Conservation (phyloP, 2,888 invertebrate species). For the Dioctria rufipes region DNA sequence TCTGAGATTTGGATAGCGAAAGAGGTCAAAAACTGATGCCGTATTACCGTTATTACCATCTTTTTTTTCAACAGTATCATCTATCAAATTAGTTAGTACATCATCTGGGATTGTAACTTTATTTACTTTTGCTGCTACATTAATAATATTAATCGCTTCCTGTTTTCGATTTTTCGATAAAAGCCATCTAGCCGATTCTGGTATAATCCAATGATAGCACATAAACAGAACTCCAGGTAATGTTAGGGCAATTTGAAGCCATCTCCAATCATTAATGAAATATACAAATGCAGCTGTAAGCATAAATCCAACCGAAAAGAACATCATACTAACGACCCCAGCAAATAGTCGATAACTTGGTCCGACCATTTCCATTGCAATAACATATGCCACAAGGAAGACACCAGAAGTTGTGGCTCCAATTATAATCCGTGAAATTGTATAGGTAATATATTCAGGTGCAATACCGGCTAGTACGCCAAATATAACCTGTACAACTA, state of each 20-base stretch:
- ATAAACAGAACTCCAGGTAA: conserved; percentile 79
- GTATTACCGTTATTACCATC: conserved; percentile 63
- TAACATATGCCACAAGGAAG: conserved; percentile 84
- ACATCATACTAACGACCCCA: conserved; percentile 82
- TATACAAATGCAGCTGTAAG: conserved; percentile 79
- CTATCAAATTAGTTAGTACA: conserved; percentile 73
- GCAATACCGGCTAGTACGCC: conserved; percentile 79
- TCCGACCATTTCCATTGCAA: conserved; percentile 84
- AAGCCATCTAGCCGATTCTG: conserved; percentile 83
- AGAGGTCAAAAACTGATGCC: conserved; percentile 75
- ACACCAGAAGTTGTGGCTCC: conserved; percentile 84
- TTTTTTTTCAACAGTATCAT: conserved; percentile 63
- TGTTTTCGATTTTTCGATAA: conserved; percentile 76
- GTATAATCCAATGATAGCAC: conserved; percentile 82
- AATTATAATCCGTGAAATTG: conserved; percentile 77
- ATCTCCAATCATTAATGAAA: conserved; percentile 79
- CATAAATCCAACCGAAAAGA: conserved; percentile 82
- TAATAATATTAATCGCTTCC: conserved; percentile 77
- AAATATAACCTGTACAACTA: conserved; percentile 79
- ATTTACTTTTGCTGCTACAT: conserved; percentile 78
- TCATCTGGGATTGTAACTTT: conserved; percentile 75
- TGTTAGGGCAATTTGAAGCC: conserved; percentile 79
- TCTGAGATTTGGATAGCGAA: conserved; percentile 77
- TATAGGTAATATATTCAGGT: conserved; percentile 80
- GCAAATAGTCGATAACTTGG: conserved; percentile 79